Conservation (phyloP, 2,797 vertebrate genomes). For the Schizothorax lantsangensis region DNA sequence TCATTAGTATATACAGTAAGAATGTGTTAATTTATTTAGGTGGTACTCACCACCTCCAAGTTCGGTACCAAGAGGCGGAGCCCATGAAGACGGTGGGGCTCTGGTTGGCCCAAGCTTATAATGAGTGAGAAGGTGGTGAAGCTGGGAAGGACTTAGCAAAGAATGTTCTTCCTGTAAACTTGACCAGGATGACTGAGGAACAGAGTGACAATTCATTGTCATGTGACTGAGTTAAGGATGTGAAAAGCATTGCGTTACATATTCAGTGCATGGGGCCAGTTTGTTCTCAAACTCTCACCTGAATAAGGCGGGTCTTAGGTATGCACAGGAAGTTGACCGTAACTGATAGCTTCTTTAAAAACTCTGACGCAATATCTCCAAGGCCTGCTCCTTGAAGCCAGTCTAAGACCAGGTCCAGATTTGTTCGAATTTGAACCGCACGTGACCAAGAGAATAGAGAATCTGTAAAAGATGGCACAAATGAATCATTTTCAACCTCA, state of each 20-base stretch:
- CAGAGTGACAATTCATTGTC: neutral
- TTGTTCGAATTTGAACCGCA: constrained; percentile 91
- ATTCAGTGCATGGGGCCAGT: neutral
- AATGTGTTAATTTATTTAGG: neutral
- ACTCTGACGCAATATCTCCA: constrained; percentile 91
- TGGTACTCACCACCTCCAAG: constrained; percentile 76
- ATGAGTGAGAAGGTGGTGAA: constrained; percentile 90
- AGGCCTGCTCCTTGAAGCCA: constrained; percentile 91
- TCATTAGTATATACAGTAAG: neutral
- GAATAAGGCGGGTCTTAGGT: constrained; percentile 89
- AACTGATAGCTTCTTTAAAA: constrained; percentile 90
- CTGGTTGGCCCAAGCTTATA: constrained; percentile 90
- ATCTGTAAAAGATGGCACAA: constrained; percentile 66
- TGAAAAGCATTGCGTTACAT: neutral
- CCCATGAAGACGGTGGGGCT: constrained; percentile 84
- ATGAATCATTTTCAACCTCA: neutral
- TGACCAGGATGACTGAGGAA: constrained; percentile 83
- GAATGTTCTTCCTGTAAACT: constrained; percentile 85
- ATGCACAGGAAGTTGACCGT: constrained; percentile 93
- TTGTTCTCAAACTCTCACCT: constrained; percentile 76
- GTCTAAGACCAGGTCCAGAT: constrained; percentile 90
- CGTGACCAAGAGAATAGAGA: constrained; percentile 92
- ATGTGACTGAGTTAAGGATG: constrained; percentile 7
- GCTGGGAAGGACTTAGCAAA: constrained; percentile 85
- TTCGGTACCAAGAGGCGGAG: constrained; percentile 80